Base-by-base conservation (phyloP, 2,113 vertebrate species). In the Tragelaphus imberbis region DNA sequence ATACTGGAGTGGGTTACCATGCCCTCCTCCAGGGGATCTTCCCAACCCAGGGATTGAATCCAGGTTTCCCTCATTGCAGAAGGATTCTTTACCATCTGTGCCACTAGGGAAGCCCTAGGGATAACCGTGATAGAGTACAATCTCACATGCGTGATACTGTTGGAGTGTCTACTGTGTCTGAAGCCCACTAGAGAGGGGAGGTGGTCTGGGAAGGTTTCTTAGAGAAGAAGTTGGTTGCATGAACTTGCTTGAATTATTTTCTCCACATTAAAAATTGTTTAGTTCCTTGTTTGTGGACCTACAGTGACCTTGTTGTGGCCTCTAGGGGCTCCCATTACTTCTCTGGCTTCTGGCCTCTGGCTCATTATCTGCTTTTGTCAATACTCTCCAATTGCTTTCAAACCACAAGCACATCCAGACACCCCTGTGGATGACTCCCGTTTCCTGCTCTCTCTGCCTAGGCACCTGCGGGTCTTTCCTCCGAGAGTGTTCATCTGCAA, bases 81-180 rank as follows among this genome's bases (percentile, higher is more conserved):
- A 40, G n/a, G 68, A 71, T 12, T 10, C n/a, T 71, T 71, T 71
- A 40, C 10, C 68, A 23, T 23, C n/a, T 71, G 19, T 40, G n/a
- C 10, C 68, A 40, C 5, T 40, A 23, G 19, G 68, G 68, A 71
- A 40, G n/a, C n/a, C 68, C n/a, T 40, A 40, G 68, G n/a, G 68
- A n/a, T 71, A 71, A 19, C n/a, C 0, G 0, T 6, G 6, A 40
- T 5, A 55, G 21, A 21, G 27, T 44, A 9, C 12, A 0, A 0
- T 65, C 59, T 77, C 0, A 0, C 19, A 21, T 36, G 71, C 30
- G 1, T 5, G 0, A 16, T 7, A 7, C 59, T 33, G 3, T 23
- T 17, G 8, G 8, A 7, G 1, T 13, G 9, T 33, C 14, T 17
- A 2, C 33, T n/a, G 27, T 8, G 27, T 27, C 23, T 75, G n/a